Evolutionary conservation across 1,140 invertebrate species (phyloP).

Genomic region (Drosophila funebris): DNA sequence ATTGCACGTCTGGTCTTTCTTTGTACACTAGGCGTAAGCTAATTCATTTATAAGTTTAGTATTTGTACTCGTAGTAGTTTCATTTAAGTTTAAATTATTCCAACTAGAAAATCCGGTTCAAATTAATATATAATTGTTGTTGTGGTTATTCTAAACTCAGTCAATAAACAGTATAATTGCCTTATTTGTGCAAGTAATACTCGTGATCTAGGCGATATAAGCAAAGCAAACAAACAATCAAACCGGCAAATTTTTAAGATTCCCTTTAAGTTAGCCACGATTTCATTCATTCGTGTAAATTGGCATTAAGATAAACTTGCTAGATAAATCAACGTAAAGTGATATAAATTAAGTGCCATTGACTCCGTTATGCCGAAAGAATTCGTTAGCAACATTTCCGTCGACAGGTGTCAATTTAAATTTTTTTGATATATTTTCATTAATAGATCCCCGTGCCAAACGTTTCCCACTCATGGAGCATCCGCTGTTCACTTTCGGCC

Average conservation of each 20-base stretch:
- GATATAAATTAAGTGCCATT: slow-evolving; percentile 59
- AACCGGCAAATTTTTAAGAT: slow-evolving; percentile 27
- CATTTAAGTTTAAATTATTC: slow-evolving; percentile 7
- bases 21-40: background rate
- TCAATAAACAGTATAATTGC: slow-evolving; percentile 27
- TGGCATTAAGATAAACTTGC: slow-evolving; percentile 39
- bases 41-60: slow-evolving; percentile 2
- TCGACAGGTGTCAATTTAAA: slow-evolving; percentile 7
- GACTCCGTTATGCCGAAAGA: background rate
- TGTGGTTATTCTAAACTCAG: slow-evolving; percentile 20
- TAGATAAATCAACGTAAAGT: slow-evolving; percentile 42
- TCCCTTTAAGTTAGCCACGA: slow-evolving; percentile 44
- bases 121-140: slow-evolving; percentile 7
- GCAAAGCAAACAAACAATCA: slow-evolving; percentile 29
- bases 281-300: slow-evolving; percentile 61
- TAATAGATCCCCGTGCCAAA: slow-evolving; percentile 92
- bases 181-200: background rate
- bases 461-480: slow-evolving; percentile 96
- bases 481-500: slow-evolving; percentile 92
- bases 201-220: slow-evolving; percentile 17
- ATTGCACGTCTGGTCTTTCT: background rate
- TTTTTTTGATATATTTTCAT: slow-evolving; percentile 60
- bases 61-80: background rate
- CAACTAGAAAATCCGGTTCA: slow-evolving; percentile 38
- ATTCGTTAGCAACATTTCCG: background rate